These are phyloP conservation scores for Mesorhabditis sp. DNA, from an alignment of 2,888 invertebrate genomes.

Conservation along the genomic window DNA sequence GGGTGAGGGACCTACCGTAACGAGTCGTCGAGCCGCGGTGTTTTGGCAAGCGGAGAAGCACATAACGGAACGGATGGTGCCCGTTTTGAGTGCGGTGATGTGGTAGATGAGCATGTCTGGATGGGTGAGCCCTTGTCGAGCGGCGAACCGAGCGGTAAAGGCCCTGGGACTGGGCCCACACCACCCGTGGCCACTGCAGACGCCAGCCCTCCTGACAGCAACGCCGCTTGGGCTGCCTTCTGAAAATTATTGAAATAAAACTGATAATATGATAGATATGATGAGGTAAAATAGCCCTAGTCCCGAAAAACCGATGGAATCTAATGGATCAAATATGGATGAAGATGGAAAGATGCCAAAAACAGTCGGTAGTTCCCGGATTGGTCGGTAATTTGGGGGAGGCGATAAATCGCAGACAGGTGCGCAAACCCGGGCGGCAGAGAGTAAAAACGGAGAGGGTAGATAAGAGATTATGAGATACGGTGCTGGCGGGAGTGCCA, in stretches of 20 bases:
- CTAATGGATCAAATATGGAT: too few species aligned
- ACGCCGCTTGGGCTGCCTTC: background rate
- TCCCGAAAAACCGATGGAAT: too few species aligned
- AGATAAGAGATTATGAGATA: too few species aligned
- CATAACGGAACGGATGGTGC: background rate
- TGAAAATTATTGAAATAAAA: background rate
- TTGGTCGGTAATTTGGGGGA: too few species aligned
- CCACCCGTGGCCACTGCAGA: background rate
- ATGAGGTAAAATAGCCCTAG: too few species aligned
- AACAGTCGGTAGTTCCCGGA: too few species aligned
- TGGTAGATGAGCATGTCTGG: background rate
- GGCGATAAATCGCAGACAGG: too few species aligned
- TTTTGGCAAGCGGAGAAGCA: conserved; percentile 6
- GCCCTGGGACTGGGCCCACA: background rate
- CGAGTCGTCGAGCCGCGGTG: conserved; percentile 3
- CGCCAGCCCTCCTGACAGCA: conserved; percentile 6
- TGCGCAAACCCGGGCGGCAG: too few species aligned
- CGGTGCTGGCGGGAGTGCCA: too few species aligned
- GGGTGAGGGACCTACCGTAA: background rate
- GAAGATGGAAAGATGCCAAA: too few species aligned
- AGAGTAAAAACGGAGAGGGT: too few species aligned
- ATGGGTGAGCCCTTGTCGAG: conserved; percentile 2
- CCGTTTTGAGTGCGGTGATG: background rate
- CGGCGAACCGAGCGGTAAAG: background rate
- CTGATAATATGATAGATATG: too few species aligned